Conservation (phyloP, 2,113 vertebrate species). For the Scomber japonicus region DNA sequence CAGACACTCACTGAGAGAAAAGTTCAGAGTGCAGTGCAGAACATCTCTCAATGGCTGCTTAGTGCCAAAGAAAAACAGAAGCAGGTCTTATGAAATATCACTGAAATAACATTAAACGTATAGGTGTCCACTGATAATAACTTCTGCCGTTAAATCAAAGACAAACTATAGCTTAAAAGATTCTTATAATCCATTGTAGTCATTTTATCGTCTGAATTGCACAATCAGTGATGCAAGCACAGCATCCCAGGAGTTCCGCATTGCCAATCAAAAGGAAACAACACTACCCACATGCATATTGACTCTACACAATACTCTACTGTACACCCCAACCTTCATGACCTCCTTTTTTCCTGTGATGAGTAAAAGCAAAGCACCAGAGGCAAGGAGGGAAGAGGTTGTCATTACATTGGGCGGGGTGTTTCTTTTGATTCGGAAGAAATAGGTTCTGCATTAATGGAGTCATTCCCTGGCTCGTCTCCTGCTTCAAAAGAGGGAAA, state of each 20-base stretch:
- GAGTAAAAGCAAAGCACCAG: constrained; percentile 64
- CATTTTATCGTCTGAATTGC: not conserved
- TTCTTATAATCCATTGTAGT: not conserved
- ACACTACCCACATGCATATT: constrained; percentile 24
- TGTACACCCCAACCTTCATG: constrained; percentile 40
- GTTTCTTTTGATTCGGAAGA: constrained; percentile 76
- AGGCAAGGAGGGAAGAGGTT: constrained; percentile 57
- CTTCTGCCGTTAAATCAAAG: too few relatives aligned
- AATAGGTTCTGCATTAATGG: constrained; percentile 81
- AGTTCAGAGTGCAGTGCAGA: not conserved
- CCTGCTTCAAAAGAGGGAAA: constrained; percentile 64
- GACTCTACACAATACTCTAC: constrained; percentile 23
- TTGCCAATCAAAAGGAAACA: constrained; percentile 15
- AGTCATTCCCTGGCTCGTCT: constrained; percentile 67
- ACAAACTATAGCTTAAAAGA: too few relatives aligned
- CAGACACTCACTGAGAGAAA: not conserved
- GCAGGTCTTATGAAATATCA: too few relatives aligned
- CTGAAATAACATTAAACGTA: too few relatives aligned
- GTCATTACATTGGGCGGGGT: constrained; percentile 60
- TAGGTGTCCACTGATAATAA: too few relatives aligned
- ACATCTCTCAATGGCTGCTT: not conserved
- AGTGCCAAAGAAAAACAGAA: not conserved
- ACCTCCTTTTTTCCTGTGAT: constrained; percentile 65
- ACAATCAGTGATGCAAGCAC: not conserved
- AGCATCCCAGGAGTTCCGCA: not conserved